These are phyloP conservation scores for Halocynthia roretzi DNA, from an alignment of 23 tunicate species.

Conservation along the genomic window DNA sequence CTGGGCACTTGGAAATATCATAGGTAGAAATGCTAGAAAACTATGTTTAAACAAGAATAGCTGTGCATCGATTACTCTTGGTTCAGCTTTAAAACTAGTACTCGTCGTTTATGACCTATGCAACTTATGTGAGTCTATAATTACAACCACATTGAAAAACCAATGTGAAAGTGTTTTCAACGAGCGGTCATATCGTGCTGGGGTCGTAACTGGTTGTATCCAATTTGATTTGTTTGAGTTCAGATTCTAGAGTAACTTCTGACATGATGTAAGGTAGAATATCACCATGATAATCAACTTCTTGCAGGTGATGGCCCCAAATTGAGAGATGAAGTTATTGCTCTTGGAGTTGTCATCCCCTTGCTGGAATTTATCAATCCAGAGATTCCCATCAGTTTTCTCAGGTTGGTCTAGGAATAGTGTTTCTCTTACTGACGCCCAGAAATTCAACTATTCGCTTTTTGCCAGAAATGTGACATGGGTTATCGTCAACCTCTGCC, in stretches of 20 bases:
- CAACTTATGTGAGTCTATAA: no score
- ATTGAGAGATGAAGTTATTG: constrained; percentile 87
- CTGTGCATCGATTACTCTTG: no score
- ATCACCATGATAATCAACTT: neutral
- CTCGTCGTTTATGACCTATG: no score
- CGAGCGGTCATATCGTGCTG: no score
- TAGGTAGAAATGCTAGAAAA: constrained; percentile 33
- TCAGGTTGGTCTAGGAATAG: constrained; percentile 34
- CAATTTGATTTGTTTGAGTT: no score
- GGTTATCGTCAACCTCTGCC: constrained; percentile 97
- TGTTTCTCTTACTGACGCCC: neutral
- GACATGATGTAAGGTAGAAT: neutral
- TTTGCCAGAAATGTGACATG: constrained; percentile 89
- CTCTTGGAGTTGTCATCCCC: constrained; percentile 85
- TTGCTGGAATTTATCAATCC: constrained; percentile 91
- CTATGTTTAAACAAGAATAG: no score
- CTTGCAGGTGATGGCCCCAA: constrained; percentile 91
- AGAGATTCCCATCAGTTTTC: constrained; percentile 94
- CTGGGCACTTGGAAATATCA: constrained; percentile 99
- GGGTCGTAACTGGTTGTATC: no score
- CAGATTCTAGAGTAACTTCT: no score
- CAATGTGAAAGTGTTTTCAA: no score
- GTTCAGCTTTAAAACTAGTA: no score
- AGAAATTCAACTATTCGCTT: neutral
- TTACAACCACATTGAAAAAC: no score